A percentile compares a stretch with the other conserved stretches of the same genome.
Evolutionary conservation across 1,140 invertebrate genomes (phyloP).

Genomic region (Andrena cerasifolii): DNA sequence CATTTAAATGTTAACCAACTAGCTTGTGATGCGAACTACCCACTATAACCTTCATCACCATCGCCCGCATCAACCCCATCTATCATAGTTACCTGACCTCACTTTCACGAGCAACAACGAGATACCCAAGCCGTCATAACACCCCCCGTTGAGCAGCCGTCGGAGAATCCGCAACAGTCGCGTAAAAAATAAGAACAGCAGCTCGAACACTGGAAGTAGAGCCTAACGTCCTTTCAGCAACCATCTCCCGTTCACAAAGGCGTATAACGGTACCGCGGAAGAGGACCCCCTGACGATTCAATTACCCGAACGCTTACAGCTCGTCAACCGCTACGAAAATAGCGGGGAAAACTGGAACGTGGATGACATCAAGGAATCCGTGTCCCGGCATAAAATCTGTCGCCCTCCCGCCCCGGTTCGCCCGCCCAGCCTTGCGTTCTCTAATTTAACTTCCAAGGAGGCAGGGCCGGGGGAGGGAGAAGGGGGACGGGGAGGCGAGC

Average conservation of each 20-base stretch:
- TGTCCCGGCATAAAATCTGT: conserved; percentile 47
- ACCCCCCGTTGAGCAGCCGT: neutral
- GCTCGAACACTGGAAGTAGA: neutral
- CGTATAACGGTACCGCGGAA: neutral
- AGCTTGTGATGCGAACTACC: too few relatives aligned
- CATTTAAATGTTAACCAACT: too few relatives aligned
- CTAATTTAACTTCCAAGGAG: conserved; percentile 44
- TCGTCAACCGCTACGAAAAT: conserved; percentile 27
- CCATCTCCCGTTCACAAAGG: too few relatives aligned
- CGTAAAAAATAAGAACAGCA: neutral
- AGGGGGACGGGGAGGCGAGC: neutral
- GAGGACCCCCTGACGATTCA: conserved; percentile 17
- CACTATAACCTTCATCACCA: too few relatives aligned
- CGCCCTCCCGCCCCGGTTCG: neutral
- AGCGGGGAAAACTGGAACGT: conserved; percentile 34
- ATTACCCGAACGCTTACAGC: conserved; percentile 37
- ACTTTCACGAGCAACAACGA: neutral
- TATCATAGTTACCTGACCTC: too few relatives aligned
- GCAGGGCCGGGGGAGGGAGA: neutral
- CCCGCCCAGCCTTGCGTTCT: conserved; percentile 14
- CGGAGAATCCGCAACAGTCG: neutral
- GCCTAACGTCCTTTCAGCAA: neutral
- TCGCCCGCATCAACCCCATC: too few relatives aligned
- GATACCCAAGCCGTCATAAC: neutral
- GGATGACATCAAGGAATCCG: conserved; percentile 32